Base-by-base conservation (phyloP, 2,888 invertebrate species). In the Gryllus longicercus region DNA sequence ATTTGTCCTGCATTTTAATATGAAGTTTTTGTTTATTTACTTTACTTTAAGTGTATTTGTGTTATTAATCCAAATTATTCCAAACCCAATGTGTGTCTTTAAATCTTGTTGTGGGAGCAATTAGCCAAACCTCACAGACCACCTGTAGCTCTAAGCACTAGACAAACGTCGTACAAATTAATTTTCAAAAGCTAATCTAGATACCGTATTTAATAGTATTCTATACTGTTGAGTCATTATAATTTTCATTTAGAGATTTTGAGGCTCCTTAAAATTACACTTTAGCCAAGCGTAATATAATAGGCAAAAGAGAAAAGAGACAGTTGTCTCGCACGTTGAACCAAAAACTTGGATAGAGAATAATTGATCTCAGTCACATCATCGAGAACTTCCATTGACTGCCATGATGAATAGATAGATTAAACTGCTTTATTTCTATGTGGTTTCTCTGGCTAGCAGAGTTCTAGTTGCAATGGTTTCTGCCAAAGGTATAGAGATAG, bases 331-430 rank as follows among this genome's bases (percentile, higher is more conserved):
- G 5, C 63, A n/a, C 16, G 63, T 38, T 38, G 38, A n/a, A 63
- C 16, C n/a, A n/a, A 63, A 63, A 63, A 14, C 63, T n/a, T 63
- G 63, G n/a, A 14, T 63, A 63, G 63, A 63, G n/a, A 63, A 14
- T 63, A n/a, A 63, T 63, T 63, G 63, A 63, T 63, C 63, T 63
- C n/a, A n/a, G 14, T 63, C 63, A 63, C 63, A 18, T 63, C 63
- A 63, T 63, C 63, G n/a, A 63, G 63, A 63, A 63, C 63, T 63
- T 63, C 63, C 63, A 63, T 63, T 63, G 63, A 63, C 63, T 63
- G 63, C 63, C 63, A 63, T 63, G 14, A 63, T 63, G n/a, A 63
- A 63, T 63, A 63, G 63, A 18, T 63, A 63, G 63, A 63, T 63
- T 63, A 18, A 18, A 63, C 14, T 63, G 63, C 63, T 63, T 63